phyloP scores from a whole-genome alignment of 2,797 vertebrate species.

The Xerus rutilus region DNA sequence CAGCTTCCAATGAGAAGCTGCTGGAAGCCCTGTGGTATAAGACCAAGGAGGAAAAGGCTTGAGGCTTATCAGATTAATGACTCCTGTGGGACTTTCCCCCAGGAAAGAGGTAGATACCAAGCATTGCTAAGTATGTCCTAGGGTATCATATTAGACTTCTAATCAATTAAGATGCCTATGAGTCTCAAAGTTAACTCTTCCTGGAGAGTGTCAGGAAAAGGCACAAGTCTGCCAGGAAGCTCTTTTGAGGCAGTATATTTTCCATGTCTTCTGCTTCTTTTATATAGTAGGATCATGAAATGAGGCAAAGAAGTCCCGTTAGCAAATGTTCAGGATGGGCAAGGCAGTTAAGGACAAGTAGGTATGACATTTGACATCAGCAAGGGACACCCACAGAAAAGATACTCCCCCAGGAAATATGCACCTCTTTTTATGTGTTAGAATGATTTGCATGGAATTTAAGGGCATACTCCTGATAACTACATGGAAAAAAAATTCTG shows the following conservation, averaged over 20 bases:
- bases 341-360: background rate
- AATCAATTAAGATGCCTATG: background rate
- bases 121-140: background rate
- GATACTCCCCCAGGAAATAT: background rate
- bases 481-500: background rate
- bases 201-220: background rate
- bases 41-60: background rate
- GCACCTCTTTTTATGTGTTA: background rate
- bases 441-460: background rate
- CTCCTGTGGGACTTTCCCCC: background rate
- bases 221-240: background rate
- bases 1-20: background rate
- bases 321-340: background rate
- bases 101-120: background rate
- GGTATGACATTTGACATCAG: background rate
- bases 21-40: background rate
- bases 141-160: background rate
- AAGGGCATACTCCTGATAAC: background rate
- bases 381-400: slow-evolving; percentile 7
- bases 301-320: background rate
- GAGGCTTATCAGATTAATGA: background rate
- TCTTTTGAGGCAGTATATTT: background rate
- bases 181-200: background rate
- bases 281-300: background rate
- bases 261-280: background rate